Percentiles rank a stretch among this genome's conserved stretches.
These are phyloP conservation scores for Mareca strepera DNA, from an alignment of 2,797 vertebrate species.

Conservation along the genomic window DNA sequence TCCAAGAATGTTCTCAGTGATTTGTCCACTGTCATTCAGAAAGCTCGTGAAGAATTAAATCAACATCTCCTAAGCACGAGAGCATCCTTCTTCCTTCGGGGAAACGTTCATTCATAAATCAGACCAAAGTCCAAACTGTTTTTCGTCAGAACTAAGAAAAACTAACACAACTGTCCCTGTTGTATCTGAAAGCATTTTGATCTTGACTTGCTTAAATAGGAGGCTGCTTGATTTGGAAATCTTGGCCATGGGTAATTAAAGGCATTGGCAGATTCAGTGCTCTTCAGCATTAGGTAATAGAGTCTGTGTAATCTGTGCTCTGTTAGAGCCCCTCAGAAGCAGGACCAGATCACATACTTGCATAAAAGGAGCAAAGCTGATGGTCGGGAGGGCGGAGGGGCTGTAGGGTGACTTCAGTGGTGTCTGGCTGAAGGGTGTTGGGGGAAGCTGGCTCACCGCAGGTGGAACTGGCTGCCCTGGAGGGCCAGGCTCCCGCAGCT, in stretches of 20 bases:
- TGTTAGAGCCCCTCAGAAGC: fast-evolving
- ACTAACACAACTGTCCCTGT: neutral
- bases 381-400: neutral
- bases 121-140: neutral
- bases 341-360: neutral
- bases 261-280: neutral
- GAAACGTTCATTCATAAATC: neutral
- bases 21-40: neutral
- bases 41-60: neutral
- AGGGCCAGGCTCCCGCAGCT: neutral
- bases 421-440: neutral
- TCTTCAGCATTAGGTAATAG: neutral
- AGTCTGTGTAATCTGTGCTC: neutral
- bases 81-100: neutral
- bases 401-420: neutral
- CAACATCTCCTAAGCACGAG: neutral
- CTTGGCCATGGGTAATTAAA: neutral
- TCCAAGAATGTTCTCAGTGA: neutral
- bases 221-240: neutral
- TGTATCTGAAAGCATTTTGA: neutral
- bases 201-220: neutral
- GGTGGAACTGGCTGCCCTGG: neutral
- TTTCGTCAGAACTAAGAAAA: neutral
- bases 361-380: neutral
- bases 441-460: neutral